Conservation (phyloP, 2,113 vertebrate species). For the Xenopus laevis region DNA sequence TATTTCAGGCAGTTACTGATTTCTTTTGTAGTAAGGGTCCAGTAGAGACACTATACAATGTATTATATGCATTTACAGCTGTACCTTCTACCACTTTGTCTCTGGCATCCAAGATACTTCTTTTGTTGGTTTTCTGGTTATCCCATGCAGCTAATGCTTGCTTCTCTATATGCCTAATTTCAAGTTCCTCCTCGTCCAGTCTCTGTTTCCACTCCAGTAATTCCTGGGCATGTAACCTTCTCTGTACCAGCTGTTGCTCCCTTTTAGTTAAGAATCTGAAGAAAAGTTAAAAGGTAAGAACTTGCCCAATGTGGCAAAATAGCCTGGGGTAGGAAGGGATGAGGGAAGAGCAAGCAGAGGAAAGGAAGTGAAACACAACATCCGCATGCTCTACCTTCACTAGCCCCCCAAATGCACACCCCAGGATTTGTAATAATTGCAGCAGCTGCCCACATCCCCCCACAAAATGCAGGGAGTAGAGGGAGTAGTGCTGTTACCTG, state of each 20-base stretch:
- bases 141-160: constrained; percentile 89
- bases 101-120: constrained; percentile 60
- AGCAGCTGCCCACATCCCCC: constrained; percentile 21
- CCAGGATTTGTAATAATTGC: constrained; percentile 15
- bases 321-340: constrained; percentile 24
- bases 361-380: constrained; percentile 10
- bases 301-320: not conserved
- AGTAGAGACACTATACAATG: too few relatives aligned
- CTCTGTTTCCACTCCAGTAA: constrained; percentile 86
- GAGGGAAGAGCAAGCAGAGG: constrained; percentile 36
- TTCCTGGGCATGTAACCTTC: constrained; percentile 86
- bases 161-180: constrained; percentile 84
- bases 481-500: constrained; percentile 89
- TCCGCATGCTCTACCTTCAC: constrained; percentile 26
- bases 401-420: constrained; percentile 35
- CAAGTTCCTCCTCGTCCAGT: constrained; percentile 86
- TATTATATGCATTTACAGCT: not conserved
- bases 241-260: constrained; percentile 90
- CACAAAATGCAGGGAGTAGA: constrained; percentile 51
- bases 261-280: constrained; percentile 90
- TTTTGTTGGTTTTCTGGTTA: constrained; percentile 62
- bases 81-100: constrained; percentile 38
- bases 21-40: not conserved
- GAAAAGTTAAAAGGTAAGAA: constrained; percentile 33
- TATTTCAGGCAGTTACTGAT: not conserved